phyloP scores from a whole-genome alignment of 2,797 vertebrate species.

The Myotis planiceps region DNA sequence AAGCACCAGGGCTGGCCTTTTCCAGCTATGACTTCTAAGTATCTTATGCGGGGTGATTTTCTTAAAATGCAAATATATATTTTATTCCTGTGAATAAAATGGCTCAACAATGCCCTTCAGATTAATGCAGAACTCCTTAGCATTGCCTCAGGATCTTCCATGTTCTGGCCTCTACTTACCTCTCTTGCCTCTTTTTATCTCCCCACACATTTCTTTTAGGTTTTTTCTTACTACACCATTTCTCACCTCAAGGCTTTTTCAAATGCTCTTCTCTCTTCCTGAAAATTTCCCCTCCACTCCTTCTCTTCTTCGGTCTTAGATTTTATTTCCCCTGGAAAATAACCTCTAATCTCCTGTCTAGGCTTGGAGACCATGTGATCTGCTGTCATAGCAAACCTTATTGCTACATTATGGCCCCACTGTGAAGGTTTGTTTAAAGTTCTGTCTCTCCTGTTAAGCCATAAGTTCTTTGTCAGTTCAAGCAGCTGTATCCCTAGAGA shows the following conservation, averaged over 20 bases:
- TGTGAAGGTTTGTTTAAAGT: background rate
- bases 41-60: background rate
- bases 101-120: background rate
- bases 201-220: background rate
- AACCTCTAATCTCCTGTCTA: background rate
- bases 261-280: background rate
- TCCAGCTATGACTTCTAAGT: background rate
- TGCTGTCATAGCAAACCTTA: background rate
- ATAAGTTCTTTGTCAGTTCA: background rate
- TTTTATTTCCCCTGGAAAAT: background rate
- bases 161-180: background rate
- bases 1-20: background rate
- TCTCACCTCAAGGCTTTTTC: background rate
- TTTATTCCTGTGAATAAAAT: background rate
- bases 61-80: background rate
- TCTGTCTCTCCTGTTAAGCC: background rate
- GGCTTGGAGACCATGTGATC: background rate
- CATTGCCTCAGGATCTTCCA: fast-evolving
- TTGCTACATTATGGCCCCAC: background rate
- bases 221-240: background rate
- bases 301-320: background rate
- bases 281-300: background rate
- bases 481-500: background rate
- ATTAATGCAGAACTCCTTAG: background rate
- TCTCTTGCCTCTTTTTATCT: background rate